These are phyloP conservation scores for Tadarida brasiliensis DNA, from an alignment of 2,797 vertebrate species.

Conservation along the genomic window DNA sequence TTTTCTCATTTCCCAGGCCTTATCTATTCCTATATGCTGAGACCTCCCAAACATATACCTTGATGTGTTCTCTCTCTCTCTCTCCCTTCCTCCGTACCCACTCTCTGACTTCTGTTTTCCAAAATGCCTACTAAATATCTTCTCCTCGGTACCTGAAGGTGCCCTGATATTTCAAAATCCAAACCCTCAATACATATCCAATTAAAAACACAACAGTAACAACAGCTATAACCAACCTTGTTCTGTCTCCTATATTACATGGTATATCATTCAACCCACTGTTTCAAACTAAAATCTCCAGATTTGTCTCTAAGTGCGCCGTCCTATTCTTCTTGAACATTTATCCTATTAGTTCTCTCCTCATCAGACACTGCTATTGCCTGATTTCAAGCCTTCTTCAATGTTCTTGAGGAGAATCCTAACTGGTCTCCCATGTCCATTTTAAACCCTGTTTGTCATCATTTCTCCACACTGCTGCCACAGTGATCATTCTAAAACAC, in stretches of 20 bases:
- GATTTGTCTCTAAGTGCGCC: neutral
- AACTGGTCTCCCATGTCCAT: neutral
- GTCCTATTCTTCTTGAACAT: neutral
- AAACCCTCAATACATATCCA: neutral
- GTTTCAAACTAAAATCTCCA: neutral
- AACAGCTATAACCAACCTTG: neutral
- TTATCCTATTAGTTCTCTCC: neutral
- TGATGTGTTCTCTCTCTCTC: neutral
- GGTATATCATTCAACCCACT: neutral
- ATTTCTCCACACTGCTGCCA: neutral
- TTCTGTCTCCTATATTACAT: neutral
- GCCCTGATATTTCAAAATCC: neutral
- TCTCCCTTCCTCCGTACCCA: neutral
- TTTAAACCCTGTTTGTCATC: neutral
- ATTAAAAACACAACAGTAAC: neutral
- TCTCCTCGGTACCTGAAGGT: neutral
- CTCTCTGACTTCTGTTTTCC: neutral
- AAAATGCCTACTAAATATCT: neutral
- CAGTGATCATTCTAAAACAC: neutral
- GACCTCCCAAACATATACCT: neutral
- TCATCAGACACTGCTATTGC: neutral
- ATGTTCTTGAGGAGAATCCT: neutral
- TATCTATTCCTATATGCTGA: neutral
- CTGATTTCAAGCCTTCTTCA: neutral
- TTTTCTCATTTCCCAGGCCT: neutral